phyloP scores from a whole-genome alignment of 2,888 invertebrate species.

The Nebria salina region DNA sequence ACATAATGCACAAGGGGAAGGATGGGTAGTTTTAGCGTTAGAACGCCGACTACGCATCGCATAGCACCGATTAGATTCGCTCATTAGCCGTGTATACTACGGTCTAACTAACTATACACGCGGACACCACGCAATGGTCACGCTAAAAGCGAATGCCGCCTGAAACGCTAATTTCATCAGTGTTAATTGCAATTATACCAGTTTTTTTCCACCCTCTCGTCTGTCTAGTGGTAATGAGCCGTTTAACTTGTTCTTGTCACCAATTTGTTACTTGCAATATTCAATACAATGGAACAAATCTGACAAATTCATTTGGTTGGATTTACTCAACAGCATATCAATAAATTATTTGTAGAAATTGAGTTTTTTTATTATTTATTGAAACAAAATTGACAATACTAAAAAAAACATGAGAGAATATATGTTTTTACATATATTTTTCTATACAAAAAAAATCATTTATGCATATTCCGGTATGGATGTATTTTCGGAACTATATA shows the following conservation, averaged over 20 bases:
- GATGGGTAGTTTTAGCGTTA: neutral
- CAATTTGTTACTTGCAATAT: neutral
- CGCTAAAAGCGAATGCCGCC: constrained; percentile 1
- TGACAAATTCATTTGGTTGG: too few relatives aligned
- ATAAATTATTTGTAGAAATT: too few relatives aligned
- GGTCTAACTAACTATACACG: neutral
- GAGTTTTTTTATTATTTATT: neutral
- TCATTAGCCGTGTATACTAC: constrained; percentile 17
- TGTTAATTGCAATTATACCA: constrained; percentile 13
- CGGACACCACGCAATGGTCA: neutral
- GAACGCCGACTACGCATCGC: neutral
- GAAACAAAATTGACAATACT: neutral
- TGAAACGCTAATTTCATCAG: constrained; percentile 13
- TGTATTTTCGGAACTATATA: constrained; percentile 2
- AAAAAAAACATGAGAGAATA: neutral
- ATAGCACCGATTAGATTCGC: constrained; percentile 19
- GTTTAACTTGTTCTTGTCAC: neutral
- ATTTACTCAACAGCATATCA: too few relatives aligned
- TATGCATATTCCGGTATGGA: neutral
- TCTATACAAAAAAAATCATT: neutral
- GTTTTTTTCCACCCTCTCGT: constrained; percentile 3
- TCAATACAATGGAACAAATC: too few relatives aligned
- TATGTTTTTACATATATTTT: constrained; percentile 1
- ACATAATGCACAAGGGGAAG: constrained; percentile 18
- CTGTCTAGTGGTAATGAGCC: neutral